These are phyloP conservation scores for Ardeotis arabs DNA, from an alignment of 2,113 vertebrate genomes.

Conservation along the genomic window DNA sequence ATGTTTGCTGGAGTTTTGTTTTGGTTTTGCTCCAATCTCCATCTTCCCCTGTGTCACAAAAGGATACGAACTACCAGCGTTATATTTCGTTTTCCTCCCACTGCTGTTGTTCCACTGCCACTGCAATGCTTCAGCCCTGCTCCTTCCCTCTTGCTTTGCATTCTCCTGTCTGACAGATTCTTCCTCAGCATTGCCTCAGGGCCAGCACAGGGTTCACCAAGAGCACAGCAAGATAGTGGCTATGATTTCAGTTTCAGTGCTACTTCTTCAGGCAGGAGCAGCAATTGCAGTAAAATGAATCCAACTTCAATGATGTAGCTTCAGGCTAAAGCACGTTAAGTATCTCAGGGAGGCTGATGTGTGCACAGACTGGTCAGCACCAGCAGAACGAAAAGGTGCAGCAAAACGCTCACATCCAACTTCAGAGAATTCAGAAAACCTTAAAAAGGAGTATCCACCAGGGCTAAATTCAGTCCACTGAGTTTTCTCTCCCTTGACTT, in stretches of 20 bases:
- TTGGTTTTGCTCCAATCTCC: not conserved
- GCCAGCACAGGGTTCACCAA: not conserved
- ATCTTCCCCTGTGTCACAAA: not conserved
- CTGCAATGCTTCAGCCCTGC: not conserved
- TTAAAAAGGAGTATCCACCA: not conserved
- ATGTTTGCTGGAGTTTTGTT: not conserved
- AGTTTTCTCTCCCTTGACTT: not conserved
- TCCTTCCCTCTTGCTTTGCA: not conserved
- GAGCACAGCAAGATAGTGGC: not conserved
- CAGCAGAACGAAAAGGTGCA: not conserved
- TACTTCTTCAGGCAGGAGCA: not conserved
- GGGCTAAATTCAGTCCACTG: not conserved
- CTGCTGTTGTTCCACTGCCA: not conserved
- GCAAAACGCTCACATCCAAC: not conserved
- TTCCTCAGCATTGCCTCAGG: not conserved
- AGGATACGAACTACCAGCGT: not conserved
- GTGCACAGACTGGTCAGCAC: not conserved
- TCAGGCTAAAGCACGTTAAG: not conserved
- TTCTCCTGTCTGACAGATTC: not conserved
- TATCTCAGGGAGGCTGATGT: not conserved
- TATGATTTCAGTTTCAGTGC: not conserved
- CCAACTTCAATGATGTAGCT: not conserved
- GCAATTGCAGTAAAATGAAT: constrained; percentile 3
- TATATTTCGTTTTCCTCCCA: not conserved
- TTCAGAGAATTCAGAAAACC: not conserved